Evolutionary conservation across 1,140 invertebrate species (phyloP).

Genomic region (silkworm (Bombyx mori)): DNA sequence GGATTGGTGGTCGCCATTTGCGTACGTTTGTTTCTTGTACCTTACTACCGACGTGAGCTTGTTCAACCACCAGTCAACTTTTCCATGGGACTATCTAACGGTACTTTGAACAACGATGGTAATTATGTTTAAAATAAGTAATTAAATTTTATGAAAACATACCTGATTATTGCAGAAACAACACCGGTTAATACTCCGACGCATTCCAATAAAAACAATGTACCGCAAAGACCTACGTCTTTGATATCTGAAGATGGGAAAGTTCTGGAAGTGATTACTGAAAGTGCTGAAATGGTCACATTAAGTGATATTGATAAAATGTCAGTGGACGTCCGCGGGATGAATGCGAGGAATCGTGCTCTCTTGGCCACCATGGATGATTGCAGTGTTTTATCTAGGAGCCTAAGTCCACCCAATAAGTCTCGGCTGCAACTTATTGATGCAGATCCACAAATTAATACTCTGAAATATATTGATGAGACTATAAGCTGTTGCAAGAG

Average conservation of each 20-base stretch:
- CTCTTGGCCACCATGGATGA: constrained; percentile 67
- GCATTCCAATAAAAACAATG: constrained; percentile 42
- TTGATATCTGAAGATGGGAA: constrained; percentile 60
- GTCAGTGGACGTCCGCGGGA: constrained; percentile 42
- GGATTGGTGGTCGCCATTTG: constrained; percentile 79
- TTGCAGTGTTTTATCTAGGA: constrained; percentile 64
- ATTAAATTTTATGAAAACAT: neutral
- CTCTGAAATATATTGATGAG: constrained; percentile 74
- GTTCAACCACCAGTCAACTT: constrained; percentile 74
- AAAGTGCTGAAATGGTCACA: constrained; percentile 64
- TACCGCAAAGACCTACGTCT: constrained; percentile 51
- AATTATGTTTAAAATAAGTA: neutral
- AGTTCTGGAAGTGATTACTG: constrained; percentile 56
- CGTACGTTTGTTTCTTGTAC: constrained; percentile 87
- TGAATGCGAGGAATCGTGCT: constrained; percentile 58
- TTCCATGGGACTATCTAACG: constrained; percentile 77
- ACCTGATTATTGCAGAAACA: constrained; percentile 48
- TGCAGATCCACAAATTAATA: constrained; percentile 74
- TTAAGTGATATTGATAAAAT: constrained; percentile 53
- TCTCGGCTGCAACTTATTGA: constrained; percentile 68
- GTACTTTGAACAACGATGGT: constrained; percentile 44
- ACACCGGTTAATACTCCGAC: constrained; percentile 63
- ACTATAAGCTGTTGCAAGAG: constrained; percentile 67
- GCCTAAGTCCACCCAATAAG: constrained; percentile 62
- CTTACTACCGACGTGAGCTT: constrained; percentile 82